Conservation (phyloP, 2,797 vertebrate species). For the Megaceryle alcyon region DNA sequence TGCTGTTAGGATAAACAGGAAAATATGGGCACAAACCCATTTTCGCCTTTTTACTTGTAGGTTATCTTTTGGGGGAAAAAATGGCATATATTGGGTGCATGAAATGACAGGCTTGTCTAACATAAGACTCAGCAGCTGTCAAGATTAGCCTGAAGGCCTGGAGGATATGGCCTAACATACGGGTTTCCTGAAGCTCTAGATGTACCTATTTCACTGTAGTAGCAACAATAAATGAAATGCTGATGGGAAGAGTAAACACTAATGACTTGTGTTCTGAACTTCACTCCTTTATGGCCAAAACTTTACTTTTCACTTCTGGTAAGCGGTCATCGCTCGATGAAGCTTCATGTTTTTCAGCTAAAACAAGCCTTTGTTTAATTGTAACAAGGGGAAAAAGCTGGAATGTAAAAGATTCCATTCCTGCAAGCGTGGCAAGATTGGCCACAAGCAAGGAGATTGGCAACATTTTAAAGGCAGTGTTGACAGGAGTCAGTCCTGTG, state of each 20-base stretch:
- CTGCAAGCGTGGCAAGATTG: neutral
- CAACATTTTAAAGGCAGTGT: neutral
- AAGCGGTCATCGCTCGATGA: neutral
- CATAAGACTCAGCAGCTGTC: conserved; percentile 52
- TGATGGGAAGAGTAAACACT: conserved; percentile 13
- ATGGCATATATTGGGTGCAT: neutral
- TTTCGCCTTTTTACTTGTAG: conserved; percentile 8
- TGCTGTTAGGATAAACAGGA: neutral
- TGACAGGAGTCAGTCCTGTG: neutral
- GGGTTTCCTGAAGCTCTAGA: conserved; percentile 19
- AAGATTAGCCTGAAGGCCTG: conserved; percentile 37
- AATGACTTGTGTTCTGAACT: neutral
- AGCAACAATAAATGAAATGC: conserved; percentile 21
- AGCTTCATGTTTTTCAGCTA: neutral
- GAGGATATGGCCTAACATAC: conserved; percentile 45
- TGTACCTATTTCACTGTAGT: conserved; percentile 12
- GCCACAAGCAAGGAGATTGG: neutral
- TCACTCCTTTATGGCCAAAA: neutral
- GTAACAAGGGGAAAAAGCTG: neutral
- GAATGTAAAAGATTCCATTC: neutral
- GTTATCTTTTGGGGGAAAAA: neutral
- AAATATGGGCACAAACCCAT: neutral
- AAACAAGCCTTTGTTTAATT: neutral
- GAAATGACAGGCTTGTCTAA: conserved; percentile 35
- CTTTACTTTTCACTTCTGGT: neutral